Evolutionary conservation across 1,140 invertebrate species (phyloP), one percentile per base, ranked within the genome.

Genomic region (Cardiocondyla obscurior): DNA sequence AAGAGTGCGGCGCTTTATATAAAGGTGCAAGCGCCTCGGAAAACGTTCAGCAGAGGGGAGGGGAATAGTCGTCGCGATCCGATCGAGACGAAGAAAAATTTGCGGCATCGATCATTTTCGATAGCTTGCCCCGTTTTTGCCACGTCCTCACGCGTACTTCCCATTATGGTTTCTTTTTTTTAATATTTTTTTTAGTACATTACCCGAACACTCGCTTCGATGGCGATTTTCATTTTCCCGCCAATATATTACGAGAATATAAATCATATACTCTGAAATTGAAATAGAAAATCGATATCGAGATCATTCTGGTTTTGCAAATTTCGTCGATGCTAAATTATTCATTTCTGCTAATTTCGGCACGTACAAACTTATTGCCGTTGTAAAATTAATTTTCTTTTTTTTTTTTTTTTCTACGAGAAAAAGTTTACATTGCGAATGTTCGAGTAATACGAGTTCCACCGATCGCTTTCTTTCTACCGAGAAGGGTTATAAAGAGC

Each of bases 41-140:
- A 83, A 72, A 86, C 84, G 81, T 30, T 60, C 49, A 60, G 62
- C 25, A 62, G 73, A n/a, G n/a, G n/a, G n/a, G n/a, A n/a, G n/a
- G n/a, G n/a, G n/a, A n/a, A 73, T 85, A 85, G 60, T 69, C 22
- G 28, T 25, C 76, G 64, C 51, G 36, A 57, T 81, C 60, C 36
- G 36, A 39, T 16, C 46, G 22, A 58, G 49, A 62, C 28, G 33
- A 55, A 62, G 58, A 44, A 22, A 53, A 85, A 81, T 79, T 51
- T 46, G 12, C 42, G 10, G 7, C 39, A 39, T 30, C 36, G 62
- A 69, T 85, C 73, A 51, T 77, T 14, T 51, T 65, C 14, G 22
- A 72, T 53, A 12, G 44, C 25, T 19, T 22, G 3, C 14, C 4
- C 4, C 33, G 0, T 25, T 65, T 76, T 33, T 19, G 36, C 16